Conservation (phyloP, 2,888 invertebrate species). For the Cataglyphis altisquamis region DNA sequence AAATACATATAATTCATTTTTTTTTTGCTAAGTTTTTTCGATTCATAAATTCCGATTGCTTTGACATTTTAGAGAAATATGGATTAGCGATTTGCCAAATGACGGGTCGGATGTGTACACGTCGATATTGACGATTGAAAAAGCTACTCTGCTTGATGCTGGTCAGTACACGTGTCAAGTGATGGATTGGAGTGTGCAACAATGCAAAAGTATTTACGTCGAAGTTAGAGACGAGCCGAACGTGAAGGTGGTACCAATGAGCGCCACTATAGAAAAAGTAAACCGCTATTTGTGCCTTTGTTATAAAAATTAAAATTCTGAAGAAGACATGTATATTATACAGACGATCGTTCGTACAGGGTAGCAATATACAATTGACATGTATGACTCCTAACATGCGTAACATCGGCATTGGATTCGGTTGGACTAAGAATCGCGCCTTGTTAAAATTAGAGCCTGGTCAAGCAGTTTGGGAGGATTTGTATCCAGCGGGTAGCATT, state of each 20-base stretch:
- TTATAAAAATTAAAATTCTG: neutral
- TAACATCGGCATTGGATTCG: slow-evolving; percentile 90
- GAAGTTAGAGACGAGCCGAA: slow-evolving; percentile 89
- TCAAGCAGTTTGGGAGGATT: slow-evolving; percentile 94
- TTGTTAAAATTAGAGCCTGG: slow-evolving; percentile 91
- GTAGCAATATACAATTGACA: slow-evolving; percentile 90
- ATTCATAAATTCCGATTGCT: neutral
- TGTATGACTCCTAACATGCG: slow-evolving; percentile 90
- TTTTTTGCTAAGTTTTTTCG: neutral
- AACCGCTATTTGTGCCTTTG: neutral
- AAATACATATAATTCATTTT: neutral
- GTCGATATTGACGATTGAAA: slow-evolving; percentile 91
- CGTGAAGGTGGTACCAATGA: slow-evolving; percentile 90
- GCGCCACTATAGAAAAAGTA: slow-evolving; percentile 91
- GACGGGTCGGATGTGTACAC: slow-evolving; percentile 88
- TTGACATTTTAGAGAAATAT: slow-evolving; percentile 82
- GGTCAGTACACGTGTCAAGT: slow-evolving; percentile 94
- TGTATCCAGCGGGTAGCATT: slow-evolving; percentile 94
- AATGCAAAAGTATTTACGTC: slow-evolving; percentile 90
- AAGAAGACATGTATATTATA: neutral
- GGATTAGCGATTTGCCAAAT: slow-evolving; percentile 86
- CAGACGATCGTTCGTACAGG: slow-evolving; percentile 85
- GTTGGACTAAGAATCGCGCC: slow-evolving; percentile 93
- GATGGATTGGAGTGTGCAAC: slow-evolving; percentile 90
- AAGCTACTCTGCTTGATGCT: slow-evolving; percentile 90